phyloP scores from a whole-genome alignment of 2,888 invertebrate genomes.

The Tetanocera ferruginea region DNA sequence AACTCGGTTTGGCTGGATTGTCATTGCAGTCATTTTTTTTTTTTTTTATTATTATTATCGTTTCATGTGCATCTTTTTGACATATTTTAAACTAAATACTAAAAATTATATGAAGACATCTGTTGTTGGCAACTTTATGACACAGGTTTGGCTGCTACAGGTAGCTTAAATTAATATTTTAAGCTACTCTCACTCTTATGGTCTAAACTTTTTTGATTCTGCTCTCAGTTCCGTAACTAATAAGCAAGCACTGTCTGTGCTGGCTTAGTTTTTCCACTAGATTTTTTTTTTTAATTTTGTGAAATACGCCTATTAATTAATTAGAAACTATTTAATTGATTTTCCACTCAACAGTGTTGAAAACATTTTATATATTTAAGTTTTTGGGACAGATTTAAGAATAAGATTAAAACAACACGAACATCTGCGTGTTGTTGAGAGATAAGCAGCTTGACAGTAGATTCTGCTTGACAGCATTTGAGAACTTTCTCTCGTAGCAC shows the following conservation, averaged over 20 bases:
- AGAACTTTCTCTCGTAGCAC: too few relatives aligned
- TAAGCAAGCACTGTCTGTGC: not conserved
- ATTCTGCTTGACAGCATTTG: too few relatives aligned
- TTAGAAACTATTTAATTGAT: too few relatives aligned
- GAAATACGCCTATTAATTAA: too few relatives aligned
- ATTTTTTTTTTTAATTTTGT: not conserved
- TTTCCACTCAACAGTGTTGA: too few relatives aligned
- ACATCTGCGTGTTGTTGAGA: too few relatives aligned
- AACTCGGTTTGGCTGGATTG: not conserved
- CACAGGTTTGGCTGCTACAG: not conserved
- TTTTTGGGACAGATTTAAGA: too few relatives aligned
- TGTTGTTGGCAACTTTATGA: not conserved
- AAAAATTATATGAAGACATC: not conserved
- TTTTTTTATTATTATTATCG: too few relatives aligned
- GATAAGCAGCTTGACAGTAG: too few relatives aligned
- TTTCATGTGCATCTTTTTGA: constrained; percentile 12
- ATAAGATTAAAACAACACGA: too few relatives aligned
- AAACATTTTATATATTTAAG: too few relatives aligned
- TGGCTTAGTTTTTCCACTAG: constrained; percentile 6
- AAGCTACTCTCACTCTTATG: not conserved
- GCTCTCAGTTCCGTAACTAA: not conserved
- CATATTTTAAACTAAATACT: not conserved
- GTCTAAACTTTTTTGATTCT: not conserved
- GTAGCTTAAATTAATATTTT: not conserved
- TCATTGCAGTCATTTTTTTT: not conserved